Evolutionary conservation across 2,888 invertebrate genomes (phyloP).

Genomic region (Phortica magna): DNA sequence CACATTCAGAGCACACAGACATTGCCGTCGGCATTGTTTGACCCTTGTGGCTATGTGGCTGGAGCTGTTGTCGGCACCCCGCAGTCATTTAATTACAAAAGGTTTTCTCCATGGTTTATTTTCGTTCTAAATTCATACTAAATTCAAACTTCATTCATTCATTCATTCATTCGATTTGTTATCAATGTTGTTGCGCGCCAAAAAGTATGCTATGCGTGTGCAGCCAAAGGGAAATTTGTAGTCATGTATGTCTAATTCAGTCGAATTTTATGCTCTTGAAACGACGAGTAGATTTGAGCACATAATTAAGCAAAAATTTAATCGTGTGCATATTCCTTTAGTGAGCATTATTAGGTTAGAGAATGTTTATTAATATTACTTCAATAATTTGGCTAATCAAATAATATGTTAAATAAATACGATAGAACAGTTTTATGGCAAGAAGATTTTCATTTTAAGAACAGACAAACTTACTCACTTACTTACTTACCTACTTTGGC

Average conservation of each 20-base stretch:
- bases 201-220: slow-evolving; percentile 27
- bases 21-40: slow-evolving; percentile 27
- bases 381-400: no score
- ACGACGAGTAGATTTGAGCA: no score
- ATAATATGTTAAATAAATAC: no score
- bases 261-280: no score
- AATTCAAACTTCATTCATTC: slow-evolving; percentile 1
- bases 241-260: no score
- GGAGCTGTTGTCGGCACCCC: slow-evolving; percentile 40
- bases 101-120: slow-evolving; percentile 43
- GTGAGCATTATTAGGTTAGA: no score
- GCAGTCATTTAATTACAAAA: slow-evolving; percentile 58
- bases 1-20: slow-evolving; percentile 24
- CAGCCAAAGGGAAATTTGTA: neutral
- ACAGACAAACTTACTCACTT: no score
- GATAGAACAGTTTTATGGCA: no score
- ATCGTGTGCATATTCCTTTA: neutral
- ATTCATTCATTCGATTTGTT: slow-evolving; percentile 8
- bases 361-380: no score
- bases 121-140: slow-evolving; percentile 19
- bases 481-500: neutral
- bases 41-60: slow-evolving; percentile 3
- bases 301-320: slow-evolving; percentile 9
- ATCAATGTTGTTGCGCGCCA: slow-evolving; percentile 31
- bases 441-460: no score